Percentiles rank a stretch among this genome's conserved stretches.
Evolutionary conservation across 53 echinoderm and acorn worm species (phyloP).

Genomic region (Hippasteria phrygiana): DNA sequence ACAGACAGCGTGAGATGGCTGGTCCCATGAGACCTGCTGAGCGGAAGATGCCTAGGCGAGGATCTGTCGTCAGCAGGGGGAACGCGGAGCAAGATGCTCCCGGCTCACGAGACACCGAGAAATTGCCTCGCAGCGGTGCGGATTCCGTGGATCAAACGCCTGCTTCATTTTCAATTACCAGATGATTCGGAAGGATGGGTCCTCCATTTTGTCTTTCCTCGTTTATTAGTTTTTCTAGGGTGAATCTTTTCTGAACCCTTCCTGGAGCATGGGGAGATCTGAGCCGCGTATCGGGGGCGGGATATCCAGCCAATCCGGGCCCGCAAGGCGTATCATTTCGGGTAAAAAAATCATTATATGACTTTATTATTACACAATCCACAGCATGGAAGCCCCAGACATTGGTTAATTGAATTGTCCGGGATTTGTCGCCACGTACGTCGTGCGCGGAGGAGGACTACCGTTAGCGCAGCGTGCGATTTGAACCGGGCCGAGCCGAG

Average conservation of each 20-base stretch:
- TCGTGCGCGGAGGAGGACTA: neutral
- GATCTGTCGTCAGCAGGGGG: neutral
- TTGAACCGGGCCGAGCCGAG: neutral
- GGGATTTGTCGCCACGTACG: slow-evolving; percentile 49
- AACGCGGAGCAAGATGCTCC: neutral
- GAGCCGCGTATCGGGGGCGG: no score
- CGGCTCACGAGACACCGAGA: slow-evolving; percentile 17
- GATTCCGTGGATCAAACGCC: slow-evolving; percentile 55
- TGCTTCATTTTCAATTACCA: slow-evolving; percentile 65
- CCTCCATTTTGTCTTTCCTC: neutral
- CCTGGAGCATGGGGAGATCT: neutral
- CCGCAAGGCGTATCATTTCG: slow-evolving; percentile 27
- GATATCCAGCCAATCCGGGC: neutral
- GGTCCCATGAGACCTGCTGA: slow-evolving; percentile 36
- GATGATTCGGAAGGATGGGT: slow-evolving; percentile 51
- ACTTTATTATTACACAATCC: slow-evolving; percentile 37
- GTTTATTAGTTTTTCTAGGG: neutral
- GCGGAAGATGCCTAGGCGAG: slow-evolving; percentile 10
- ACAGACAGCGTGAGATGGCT: slow-evolving; percentile 5
- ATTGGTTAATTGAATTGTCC: slow-evolving; percentile 39
- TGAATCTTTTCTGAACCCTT: neutral
- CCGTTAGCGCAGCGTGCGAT: no score
- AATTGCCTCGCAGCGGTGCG: slow-evolving; percentile 38
- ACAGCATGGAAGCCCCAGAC: neutral
- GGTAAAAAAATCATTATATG: slow-evolving; percentile 6